A percentile compares a stretch with the other conserved stretches of the same genome.
Evolutionary conservation across 2,113 vertebrate genomes (phyloP).

Genomic region (Elanoides forficatus): DNA sequence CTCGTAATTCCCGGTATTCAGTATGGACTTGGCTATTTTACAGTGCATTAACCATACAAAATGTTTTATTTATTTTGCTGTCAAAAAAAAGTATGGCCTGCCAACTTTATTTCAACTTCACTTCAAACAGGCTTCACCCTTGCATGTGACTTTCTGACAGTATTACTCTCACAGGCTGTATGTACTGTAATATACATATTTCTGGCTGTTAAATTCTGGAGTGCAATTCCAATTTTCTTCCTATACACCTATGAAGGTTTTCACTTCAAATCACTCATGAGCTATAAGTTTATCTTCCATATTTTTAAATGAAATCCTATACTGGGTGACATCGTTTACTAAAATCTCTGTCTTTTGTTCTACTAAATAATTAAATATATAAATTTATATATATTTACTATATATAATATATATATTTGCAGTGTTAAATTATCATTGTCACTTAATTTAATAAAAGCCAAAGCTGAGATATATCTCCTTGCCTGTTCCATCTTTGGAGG

Average conservation of each 20-base stretch:
- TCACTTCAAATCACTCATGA: background rate
- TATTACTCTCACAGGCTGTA: conserved; percentile 1
- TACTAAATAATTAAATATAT: background rate
- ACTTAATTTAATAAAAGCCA: background rate
- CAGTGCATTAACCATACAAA: conserved; percentile 3
- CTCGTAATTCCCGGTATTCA: conserved; percentile 3
- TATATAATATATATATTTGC: too few species aligned
- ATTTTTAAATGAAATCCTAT: background rate
- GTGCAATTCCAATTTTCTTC: background rate
- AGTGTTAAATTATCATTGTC: background rate
- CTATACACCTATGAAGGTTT: background rate
- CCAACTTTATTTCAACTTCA: conserved; percentile 31
- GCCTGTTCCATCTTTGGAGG: background rate
- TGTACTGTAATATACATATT: background rate
- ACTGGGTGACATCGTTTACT: background rate
- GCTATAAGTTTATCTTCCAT: background rate
- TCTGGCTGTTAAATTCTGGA: background rate
- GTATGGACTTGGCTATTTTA: background rate
- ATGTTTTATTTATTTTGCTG: conserved; percentile 44
- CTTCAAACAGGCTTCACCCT: background rate
- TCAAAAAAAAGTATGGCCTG: background rate
- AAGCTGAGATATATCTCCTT: background rate
- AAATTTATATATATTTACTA: background rate
- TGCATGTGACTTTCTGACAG: conserved; percentile 3
- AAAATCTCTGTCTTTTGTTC: background rate